Base-by-base conservation (phyloP, 2,888 invertebrate species). In the Morpho achilles region DNA sequence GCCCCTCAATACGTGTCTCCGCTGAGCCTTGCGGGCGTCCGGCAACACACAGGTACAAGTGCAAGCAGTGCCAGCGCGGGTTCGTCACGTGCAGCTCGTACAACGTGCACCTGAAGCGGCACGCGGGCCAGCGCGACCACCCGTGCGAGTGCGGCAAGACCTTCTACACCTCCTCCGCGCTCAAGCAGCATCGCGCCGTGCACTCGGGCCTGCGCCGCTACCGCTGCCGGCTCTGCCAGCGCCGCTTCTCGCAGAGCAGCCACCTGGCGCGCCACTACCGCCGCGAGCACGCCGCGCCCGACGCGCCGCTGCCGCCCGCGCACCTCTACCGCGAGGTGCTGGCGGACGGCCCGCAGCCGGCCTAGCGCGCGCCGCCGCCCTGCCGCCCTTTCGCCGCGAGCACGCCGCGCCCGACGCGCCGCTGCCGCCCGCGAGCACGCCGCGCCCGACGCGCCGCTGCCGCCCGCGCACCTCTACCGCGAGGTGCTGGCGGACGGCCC, bases 181-280 rank as follows among this genome's bases (percentile, higher is more conserved):
- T 90, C 1, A 90, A 90, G 69, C 89, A 88, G 66, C 90, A 90
- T 61, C 77, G 73, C 54, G 84, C 87, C 47, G 88, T 89, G 0
- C 90, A 90, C 60, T 88, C 91, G 0, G 91, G 90, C 1, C 84
- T 88, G 62, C 88, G 88, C 62, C 87, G 81, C 50, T 90, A 89
- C 67, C 87, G 87, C 58, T 90, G 90, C 61, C 85, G 82, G 59
- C 80, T 88, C 61, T 90, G 90, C 56, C 82, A 87, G 6, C 74
- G 87, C 32, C 88, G 86, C 59, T 90, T 89, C 70, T 79, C 88
- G 0, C 90, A 90, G 64, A 82, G 85, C 0, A 86, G 88, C 60
- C 90, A 90, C 64, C 60, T 90, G 2, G 85, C 80, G 6, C 72
- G 90, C 9, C 91, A 90, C 70, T 88, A 85, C 59, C 87, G 87